Evolutionary conservation across 2,113 vertebrate species (phyloP).

Genomic region (human): DNA sequence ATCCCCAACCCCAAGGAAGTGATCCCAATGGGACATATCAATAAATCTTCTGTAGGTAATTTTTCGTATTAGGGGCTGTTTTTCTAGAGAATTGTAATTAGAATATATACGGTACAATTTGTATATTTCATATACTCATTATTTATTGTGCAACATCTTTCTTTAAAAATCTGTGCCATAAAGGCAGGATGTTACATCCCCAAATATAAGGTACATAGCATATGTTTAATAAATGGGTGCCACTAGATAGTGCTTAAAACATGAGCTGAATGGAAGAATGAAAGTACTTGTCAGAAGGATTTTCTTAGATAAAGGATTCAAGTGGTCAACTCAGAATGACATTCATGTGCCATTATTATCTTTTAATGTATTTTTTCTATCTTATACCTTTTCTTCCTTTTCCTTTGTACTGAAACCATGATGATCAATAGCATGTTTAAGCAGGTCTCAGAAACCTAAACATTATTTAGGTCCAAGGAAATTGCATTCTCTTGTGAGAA

Average conservation of each 20-base stretch:
- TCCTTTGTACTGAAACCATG: not conserved
- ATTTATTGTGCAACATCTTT: not conserved
- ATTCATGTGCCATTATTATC: not conserved
- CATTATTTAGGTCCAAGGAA: not conserved
- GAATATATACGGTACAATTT: not conserved
- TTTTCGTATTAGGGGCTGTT: not conserved
- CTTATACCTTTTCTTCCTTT: not conserved
- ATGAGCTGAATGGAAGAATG: not conserved
- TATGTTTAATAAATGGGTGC: not conserved
- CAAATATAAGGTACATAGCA: not conserved
- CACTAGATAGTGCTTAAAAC: not conserved
- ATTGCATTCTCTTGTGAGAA: not conserved
- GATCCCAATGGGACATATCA: not conserved
- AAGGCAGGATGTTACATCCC: not conserved
- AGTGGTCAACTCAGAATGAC: not conserved
- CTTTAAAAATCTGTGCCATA: not conserved
- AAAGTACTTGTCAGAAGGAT: not conserved
- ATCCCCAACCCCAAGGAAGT: not conserved
- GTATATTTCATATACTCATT: not conserved
- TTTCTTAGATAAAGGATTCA: not conserved
- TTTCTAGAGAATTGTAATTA: not conserved
- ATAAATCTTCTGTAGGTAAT: not conserved
- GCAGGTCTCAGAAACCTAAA: not conserved
- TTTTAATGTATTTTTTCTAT: not conserved
- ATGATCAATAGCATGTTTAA: not conserved